Percentiles rank a stretch among this genome's conserved stretches.
These are phyloP conservation scores for Lissonota sp. DNA, from an alignment of 2,888 invertebrate genomes.

Conservation along the genomic window DNA sequence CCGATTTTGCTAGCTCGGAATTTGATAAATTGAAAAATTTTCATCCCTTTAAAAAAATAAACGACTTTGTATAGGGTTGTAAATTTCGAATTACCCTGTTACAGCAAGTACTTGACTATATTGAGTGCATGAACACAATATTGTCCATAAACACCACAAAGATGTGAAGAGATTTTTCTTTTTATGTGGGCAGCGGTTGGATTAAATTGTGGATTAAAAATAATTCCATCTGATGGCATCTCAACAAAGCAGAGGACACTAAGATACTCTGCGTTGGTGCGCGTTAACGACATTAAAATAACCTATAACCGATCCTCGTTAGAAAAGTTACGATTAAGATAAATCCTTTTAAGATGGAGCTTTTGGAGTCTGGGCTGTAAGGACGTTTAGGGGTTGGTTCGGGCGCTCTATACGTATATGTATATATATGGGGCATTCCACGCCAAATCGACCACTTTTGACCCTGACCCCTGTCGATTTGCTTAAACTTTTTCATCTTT, in stretches of 20 bases:
- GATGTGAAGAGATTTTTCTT: conserved; percentile 49
- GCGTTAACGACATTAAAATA: conserved; percentile 78
- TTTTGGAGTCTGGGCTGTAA: conserved; percentile 37
- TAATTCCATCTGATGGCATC: conserved; percentile 61
- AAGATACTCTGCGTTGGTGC: conserved; percentile 57
- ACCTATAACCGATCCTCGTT: conserved; percentile 79
- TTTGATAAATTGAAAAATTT: too few relatives aligned
- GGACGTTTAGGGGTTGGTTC: conserved; percentile 34
- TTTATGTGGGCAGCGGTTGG: conserved; percentile 4
- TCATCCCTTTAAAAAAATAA: too few relatives aligned
- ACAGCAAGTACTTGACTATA: too few relatives aligned
- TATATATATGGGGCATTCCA: too few relatives aligned
- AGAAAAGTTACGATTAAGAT: conserved; percentile 81
- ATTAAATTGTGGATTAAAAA: conserved; percentile 53
- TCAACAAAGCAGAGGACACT: conserved; percentile 46
- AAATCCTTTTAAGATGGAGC: conserved; percentile 76
- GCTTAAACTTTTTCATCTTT: too few relatives aligned
- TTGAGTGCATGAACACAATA: too few relatives aligned
- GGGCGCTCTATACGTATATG: conserved; percentile 1
- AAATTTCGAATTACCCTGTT: too few relatives aligned
- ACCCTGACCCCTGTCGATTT: too few relatives aligned
- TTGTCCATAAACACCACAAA: conserved; percentile 27
- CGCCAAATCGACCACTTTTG: too few relatives aligned
- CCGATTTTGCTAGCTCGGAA: too few relatives aligned
- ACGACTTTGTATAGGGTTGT: too few relatives aligned